Evolutionary conservation across 2,113 vertebrate genomes (phyloP).

Genomic region (Tricholaema leucomelas): DNA sequence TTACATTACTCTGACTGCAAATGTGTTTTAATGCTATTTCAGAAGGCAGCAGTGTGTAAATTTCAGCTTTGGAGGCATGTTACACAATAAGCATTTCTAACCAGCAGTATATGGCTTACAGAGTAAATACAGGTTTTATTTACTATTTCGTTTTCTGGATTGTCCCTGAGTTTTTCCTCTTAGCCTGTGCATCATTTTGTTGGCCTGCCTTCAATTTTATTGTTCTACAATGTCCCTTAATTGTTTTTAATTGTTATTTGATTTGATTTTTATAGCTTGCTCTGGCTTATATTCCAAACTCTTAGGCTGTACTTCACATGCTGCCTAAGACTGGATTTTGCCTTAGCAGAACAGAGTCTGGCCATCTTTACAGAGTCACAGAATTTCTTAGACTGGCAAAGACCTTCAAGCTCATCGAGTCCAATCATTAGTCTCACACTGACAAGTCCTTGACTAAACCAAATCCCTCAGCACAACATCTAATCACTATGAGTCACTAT

Average conservation of each 20-base stretch:
- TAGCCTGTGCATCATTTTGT: neutral
- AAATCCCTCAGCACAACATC: too few relatives aligned
- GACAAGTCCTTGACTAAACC: too few relatives aligned
- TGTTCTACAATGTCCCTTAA: neutral
- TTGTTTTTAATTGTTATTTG: neutral
- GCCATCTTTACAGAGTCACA: too few relatives aligned
- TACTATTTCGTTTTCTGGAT: neutral
- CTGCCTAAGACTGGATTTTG: neutral
- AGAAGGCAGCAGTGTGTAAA: neutral
- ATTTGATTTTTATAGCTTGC: neutral
- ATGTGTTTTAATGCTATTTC: neutral
- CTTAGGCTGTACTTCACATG: neutral
- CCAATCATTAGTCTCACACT: too few relatives aligned
- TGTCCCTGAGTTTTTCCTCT: neutral
- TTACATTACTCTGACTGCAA: conserved; percentile 12
- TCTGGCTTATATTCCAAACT: neutral
- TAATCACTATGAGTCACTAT: too few relatives aligned
- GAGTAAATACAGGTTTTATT: neutral
- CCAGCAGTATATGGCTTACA: neutral
- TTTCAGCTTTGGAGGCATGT: neutral
- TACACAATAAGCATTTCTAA: neutral
- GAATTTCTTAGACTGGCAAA: too few relatives aligned
- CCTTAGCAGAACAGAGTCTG: neutral
- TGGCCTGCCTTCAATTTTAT: neutral
- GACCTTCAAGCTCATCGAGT: too few relatives aligned